phyloP scores from a whole-genome alignment of 2,888 invertebrate species.

The Drosophila paracracens region DNA sequence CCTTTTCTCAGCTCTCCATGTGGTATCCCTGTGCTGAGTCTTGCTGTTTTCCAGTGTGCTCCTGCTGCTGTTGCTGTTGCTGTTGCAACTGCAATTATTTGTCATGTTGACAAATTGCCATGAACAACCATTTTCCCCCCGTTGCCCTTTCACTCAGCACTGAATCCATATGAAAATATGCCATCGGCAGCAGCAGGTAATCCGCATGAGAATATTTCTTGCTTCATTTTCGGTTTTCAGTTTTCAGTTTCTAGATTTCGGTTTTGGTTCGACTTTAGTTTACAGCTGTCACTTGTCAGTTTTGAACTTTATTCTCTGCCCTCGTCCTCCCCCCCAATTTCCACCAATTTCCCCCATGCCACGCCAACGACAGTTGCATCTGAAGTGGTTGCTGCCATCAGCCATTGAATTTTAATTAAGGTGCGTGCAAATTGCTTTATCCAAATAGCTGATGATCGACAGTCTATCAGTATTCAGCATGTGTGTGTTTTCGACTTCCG shows the following conservation, averaged over 20 bases:
- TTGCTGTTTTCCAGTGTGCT: not conserved
- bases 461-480: not conserved
- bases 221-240: conserved; percentile 9
- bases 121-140: conserved; percentile 17
- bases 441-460: conserved; percentile 16
- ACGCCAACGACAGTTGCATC: conserved; percentile 7
- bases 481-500: conserved; percentile 22
- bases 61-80: not conserved
- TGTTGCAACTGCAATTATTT: conserved; percentile 38
- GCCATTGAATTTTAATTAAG: conserved; percentile 37
- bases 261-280: conserved; percentile 3
- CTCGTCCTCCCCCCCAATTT: not conserved
- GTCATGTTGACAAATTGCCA: conserved; percentile 71
- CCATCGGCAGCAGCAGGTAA: conserved; percentile 48
- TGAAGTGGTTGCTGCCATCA: conserved; percentile 7
- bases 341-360: not conserved
- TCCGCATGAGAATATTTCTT: conserved; percentile 30
- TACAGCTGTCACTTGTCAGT: conserved; percentile 7
- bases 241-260: conserved; percentile 2
- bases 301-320: conserved; percentile 1
- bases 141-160: not conserved
- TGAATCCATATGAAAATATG: conserved; percentile 55
- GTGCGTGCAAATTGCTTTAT: conserved; percentile 25
- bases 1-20: not conserved
- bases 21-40: conserved; percentile 5